Conservation (phyloP, 2,113 vertebrate genomes). For the Saccopteryx leptura region DNA sequence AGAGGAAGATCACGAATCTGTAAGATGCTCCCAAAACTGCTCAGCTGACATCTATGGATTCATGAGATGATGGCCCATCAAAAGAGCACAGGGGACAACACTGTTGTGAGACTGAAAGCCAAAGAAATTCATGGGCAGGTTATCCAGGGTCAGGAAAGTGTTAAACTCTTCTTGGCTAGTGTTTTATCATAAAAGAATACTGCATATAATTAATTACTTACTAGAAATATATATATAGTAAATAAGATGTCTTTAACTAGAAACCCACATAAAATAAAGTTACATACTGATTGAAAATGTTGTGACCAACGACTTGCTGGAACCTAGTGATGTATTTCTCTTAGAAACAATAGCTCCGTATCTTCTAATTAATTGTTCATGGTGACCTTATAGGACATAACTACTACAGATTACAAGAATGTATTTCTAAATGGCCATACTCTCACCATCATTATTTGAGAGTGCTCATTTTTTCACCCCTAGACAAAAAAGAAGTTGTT, state of each 20-base stretch:
- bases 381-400: background rate
- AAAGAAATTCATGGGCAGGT: background rate
- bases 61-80: background rate
- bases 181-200: background rate
- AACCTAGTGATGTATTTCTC: background rate
- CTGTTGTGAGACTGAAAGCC: slow-evolving; percentile 9
- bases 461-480: background rate
- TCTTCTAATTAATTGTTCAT: slow-evolving; percentile 30
- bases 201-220: background rate
- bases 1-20: background rate
- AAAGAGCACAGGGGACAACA: background rate
- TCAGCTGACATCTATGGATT: background rate
- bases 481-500: background rate
- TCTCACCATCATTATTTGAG: background rate
- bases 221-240: background rate
- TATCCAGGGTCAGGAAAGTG: background rate
- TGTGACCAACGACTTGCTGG: background rate
- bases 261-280: slow-evolving; percentile 33
- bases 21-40: background rate
- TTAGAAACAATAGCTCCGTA: background rate
- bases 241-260: slow-evolving; percentile 28
- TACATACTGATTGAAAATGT: slow-evolving; percentile 18
- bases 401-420: background rate
- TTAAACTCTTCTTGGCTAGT: background rate
- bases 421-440: background rate